Base-by-base conservation (phyloP, 1,140 invertebrate genomes). In the Aphaenogaster ashmeadi region DNA sequence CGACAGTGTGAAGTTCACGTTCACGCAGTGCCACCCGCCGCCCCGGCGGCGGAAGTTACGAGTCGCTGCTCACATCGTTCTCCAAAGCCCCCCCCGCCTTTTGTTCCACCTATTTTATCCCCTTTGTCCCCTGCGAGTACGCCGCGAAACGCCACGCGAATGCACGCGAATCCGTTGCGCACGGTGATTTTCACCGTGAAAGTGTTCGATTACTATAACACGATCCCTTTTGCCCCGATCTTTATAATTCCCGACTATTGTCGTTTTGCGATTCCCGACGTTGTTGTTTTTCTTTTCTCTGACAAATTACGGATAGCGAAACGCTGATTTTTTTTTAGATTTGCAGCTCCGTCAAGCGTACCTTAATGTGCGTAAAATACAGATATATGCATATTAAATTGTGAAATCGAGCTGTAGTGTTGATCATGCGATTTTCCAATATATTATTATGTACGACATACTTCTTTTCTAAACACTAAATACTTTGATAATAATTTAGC, bases 1-100 rank as follows among this genome's bases (percentile, higher is more conserved):
- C 90, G 91, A 87, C 91, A 89, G 89, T 90, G 92, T 94, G 94
- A 95, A 94, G 94, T 94, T 95, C 94, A 95, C 91, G 94, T 95
- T 95, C 94, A 94, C 92, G 93, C 87, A 80, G 89, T 92, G 91
- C 90, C 90, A 92, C 64, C 67, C 64, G 60, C 62, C 13, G 27
- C 36, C 44, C 58, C 75, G 60, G 27, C 79, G 21, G 3, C 81
- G 87, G 88, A 89, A 89, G 74, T 89, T 91, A 91, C 87, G 64
- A 87, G 11, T 79, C 60, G 67, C 41, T 80, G 69, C 27, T 41
- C 15, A 2, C 18, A 18, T 62, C 21, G 47, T 78, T 54, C 58
- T 44, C 50, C 41, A 21, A 41, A 41, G 3, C n/a, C 38, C 79
- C 7, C 7, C 21, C 75, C 66, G n/a, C 33, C 21, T 80, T 44